A percentile compares a stretch with the other conserved stretches of the same genome.
phyloP scores from a whole-genome alignment of 2,797 vertebrate species.

The Acanthurus lineatus region DNA sequence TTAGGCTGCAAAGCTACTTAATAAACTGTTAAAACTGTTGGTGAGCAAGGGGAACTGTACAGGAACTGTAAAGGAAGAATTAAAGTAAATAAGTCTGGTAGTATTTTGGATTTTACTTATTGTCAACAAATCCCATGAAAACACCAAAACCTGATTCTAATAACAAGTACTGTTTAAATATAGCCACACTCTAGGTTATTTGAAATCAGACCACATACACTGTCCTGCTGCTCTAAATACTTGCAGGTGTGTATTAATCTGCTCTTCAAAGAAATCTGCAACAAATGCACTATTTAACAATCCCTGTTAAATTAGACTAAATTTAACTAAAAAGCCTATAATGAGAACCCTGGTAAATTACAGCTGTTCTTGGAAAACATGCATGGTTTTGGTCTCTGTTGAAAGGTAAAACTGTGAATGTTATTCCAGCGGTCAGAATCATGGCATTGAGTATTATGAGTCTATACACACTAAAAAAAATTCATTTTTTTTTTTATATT shows the following conservation, averaged over 20 bases:
- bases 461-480: too few species aligned
- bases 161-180: not conserved
- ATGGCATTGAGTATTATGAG: too few species aligned
- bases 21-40: not conserved
- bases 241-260: not conserved
- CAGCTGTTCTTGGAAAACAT: too few species aligned
- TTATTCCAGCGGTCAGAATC: too few species aligned
- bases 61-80: not conserved
- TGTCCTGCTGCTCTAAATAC: not conserved
- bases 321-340: too few species aligned
- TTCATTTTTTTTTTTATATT: too few species aligned
- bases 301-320: too few species aligned
- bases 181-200: not conserved
- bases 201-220: not conserved
- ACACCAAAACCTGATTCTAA: not conserved
- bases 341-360: too few species aligned
- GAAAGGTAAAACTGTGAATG: too few species aligned
- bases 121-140: not conserved
- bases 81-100: not conserved
- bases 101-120: not conserved
- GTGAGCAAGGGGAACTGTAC: too few species aligned
- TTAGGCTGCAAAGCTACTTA: slow-evolving; percentile 19
- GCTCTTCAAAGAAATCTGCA: not conserved
- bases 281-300: too few species aligned
- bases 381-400: too few species aligned